Conservation (phyloP, 2,797 vertebrate genomes). For the Hippoglossus hippoglossus region DNA sequence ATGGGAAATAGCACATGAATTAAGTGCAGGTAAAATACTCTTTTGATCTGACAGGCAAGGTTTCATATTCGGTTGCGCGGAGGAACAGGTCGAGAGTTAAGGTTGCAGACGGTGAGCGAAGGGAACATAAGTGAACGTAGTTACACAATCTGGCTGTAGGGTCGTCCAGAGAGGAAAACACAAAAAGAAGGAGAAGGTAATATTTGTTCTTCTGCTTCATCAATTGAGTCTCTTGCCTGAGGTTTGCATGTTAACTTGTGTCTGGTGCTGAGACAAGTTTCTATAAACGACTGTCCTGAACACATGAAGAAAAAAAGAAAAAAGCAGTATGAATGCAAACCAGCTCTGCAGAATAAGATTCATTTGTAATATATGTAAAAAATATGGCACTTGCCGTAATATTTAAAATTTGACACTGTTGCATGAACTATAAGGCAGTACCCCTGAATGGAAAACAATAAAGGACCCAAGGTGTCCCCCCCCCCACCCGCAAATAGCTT, state of each 20-base stretch:
- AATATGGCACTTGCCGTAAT: slow-evolving; percentile 69
- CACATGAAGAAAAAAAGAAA: slow-evolving; percentile 29
- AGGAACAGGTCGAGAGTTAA: slow-evolving; percentile 1
- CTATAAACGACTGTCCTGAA: slow-evolving; percentile 42
- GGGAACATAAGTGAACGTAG: slow-evolving; percentile 53
- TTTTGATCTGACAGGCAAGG: slow-evolving; percentile 22
- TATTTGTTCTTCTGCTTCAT: slow-evolving; percentile 58
- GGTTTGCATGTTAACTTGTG: slow-evolving; percentile 44
- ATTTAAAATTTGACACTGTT: slow-evolving; percentile 62
- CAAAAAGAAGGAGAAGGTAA: slow-evolving; percentile 47
- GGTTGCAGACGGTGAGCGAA: slow-evolving; percentile 14
- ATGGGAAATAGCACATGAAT: slow-evolving; percentile 14
- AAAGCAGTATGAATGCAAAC: slow-evolving; percentile 39
- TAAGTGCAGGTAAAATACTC: neutral
- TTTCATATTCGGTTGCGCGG: slow-evolving; percentile 27
- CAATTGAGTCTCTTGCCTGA: slow-evolving; percentile 52
- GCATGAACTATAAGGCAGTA: slow-evolving; percentile 73
- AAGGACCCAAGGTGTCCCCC: slow-evolving; percentile 32
- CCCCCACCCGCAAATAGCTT: neutral
- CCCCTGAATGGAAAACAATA: slow-evolving; percentile 37
- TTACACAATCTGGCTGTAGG: slow-evolving; percentile 47
- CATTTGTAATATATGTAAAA: slow-evolving; percentile 35
- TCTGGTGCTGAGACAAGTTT: slow-evolving; percentile 28
- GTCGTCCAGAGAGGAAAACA: slow-evolving; percentile 37
- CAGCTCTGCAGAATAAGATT: slow-evolving; percentile 41